Conservation (phyloP, 1,140 invertebrate genomes). For the Leptinotarsa defecta region DNA sequence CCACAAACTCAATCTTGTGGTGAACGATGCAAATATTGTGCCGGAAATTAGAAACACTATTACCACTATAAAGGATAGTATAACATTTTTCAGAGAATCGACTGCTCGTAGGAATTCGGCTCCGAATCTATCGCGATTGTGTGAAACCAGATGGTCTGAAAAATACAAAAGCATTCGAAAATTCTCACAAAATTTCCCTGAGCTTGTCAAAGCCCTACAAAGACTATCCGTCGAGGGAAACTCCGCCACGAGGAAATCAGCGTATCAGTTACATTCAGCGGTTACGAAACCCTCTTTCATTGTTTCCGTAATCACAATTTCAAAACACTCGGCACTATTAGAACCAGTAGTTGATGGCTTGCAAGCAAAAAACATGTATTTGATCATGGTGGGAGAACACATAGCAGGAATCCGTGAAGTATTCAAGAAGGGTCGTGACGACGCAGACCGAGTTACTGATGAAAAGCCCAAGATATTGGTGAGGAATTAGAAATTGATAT, state of each 20-base stretch:
- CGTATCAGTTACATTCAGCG: conserved; percentile 31
- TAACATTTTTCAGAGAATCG: background rate
- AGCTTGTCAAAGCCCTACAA: conserved; percentile 31
- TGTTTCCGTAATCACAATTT: conserved; percentile 10
- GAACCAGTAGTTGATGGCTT: conserved; percentile 29
- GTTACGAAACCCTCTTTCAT: conserved; percentile 22
- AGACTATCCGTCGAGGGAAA: conserved; percentile 28
- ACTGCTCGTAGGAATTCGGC: background rate
- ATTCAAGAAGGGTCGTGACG: conserved; percentile 11
- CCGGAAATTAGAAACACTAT: too few relatives aligned
- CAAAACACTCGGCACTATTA: conserved; percentile 23
- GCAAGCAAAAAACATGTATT: conserved; percentile 24
- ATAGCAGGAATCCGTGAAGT: conserved; percentile 13
- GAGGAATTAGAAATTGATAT: conserved; percentile 23
- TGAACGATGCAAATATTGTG: too few relatives aligned
- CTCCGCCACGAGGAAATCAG: conserved; percentile 29
- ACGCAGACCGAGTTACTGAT: background rate
- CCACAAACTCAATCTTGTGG: conserved; percentile 54
- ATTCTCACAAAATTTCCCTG: conserved; percentile 32
- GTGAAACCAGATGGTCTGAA: conserved; percentile 38
- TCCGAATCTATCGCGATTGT: conserved; percentile 5
- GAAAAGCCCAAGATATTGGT: conserved; percentile 19
- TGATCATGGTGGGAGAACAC: conserved; percentile 27
- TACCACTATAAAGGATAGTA: too few relatives aligned
- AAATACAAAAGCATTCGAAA: conserved; percentile 34